A percentile compares a stretch with the other conserved stretches of the same genome.
phyloP scores from a whole-genome alignment of 2,888 invertebrate species.

The Leptura quadrifasciata region DNA sequence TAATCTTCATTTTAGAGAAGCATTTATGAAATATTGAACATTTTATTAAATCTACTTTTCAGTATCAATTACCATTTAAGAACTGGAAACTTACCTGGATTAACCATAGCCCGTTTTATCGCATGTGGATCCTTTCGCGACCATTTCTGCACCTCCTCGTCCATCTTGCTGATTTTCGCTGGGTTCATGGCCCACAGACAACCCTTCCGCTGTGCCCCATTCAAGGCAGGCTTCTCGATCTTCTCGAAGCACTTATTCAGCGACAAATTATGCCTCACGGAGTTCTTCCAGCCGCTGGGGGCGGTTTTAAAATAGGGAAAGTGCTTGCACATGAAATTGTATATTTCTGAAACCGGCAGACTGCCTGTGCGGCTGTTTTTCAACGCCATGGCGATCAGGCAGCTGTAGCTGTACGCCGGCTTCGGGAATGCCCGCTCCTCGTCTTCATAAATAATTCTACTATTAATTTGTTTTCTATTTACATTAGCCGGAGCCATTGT shows the following conservation, averaged over 20 bases:
- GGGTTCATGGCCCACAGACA: slow-evolving; percentile 99
- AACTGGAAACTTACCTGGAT: slow-evolving; percentile 80
- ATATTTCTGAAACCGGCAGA: slow-evolving; percentile 97
- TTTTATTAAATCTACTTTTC: too few species aligned
- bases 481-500: slow-evolving; percentile 58
- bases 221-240: slow-evolving; percentile 94
- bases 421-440: slow-evolving; percentile 86
- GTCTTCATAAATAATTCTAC: slow-evolving; percentile 40
- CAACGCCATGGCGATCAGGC: slow-evolving; percentile 97
- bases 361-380: slow-evolving; percentile 94
- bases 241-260: slow-evolving; percentile 99
- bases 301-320: slow-evolving; percentile 99
- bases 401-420: slow-evolving; percentile 98
- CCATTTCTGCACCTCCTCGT: slow-evolving; percentile 98
- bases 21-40: too few species aligned
- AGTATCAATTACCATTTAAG: too few species aligned
- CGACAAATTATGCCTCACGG: slow-evolving; percentile 97
- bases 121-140: slow-evolving; percentile 95
- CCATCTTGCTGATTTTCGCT: slow-evolving; percentile 95
- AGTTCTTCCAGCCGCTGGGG: slow-evolving; percentile 99
- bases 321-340: slow-evolving; percentile 99
- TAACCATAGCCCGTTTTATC: slow-evolving; percentile 94
- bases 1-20: too few species aligned
- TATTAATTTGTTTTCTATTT: slow-evolving; percentile 47
- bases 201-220: slow-evolving; percentile 89